A percentile compares a stretch with the other conserved stretches of the same genome.
Conservation (phyloP, 2,888 invertebrate species). For the Keiferia lycopersicella region DNA sequence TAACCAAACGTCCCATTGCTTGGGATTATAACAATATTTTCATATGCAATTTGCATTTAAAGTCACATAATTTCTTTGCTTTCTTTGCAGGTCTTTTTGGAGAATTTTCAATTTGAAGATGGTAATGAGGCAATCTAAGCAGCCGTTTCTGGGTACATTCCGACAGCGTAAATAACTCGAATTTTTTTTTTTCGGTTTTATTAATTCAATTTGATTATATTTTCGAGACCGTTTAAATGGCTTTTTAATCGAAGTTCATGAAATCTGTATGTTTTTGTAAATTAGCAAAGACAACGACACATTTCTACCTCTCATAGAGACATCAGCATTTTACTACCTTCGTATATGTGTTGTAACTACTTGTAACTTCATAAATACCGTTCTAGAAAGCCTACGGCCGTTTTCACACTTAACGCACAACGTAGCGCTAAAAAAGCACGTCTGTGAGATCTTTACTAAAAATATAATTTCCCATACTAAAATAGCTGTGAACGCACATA, state of each 20-base stretch:
- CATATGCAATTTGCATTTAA: constrained; percentile 61
- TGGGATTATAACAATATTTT: constrained; percentile 73
- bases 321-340: too few relatives aligned
- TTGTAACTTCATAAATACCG: constrained; percentile 3
- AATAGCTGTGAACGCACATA: too few relatives aligned
- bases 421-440: too few relatives aligned
- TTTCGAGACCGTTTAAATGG: background rate
- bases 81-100: constrained; percentile 36
- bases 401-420: too few relatives aligned
- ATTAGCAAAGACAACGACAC: too few relatives aligned
- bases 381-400: too few relatives aligned
- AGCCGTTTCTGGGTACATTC: constrained; percentile 12
- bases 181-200: background rate
- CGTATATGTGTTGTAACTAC: too few relatives aligned
- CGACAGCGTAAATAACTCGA: background rate
- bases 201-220: background rate
- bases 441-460: too few relatives aligned
- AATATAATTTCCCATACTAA: too few relatives aligned
- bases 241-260: too few relatives aligned
- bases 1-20: constrained; percentile 72
- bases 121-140: constrained; percentile 26
- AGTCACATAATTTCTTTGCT: constrained; percentile 44
- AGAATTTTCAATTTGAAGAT: constrained; percentile 29
- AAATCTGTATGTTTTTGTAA: too few relatives aligned
- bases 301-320: too few relatives aligned